These are phyloP conservation scores for Plestiodon gilberti DNA, from an alignment of 2,113 vertebrate species.

Conservation along the genomic window DNA sequence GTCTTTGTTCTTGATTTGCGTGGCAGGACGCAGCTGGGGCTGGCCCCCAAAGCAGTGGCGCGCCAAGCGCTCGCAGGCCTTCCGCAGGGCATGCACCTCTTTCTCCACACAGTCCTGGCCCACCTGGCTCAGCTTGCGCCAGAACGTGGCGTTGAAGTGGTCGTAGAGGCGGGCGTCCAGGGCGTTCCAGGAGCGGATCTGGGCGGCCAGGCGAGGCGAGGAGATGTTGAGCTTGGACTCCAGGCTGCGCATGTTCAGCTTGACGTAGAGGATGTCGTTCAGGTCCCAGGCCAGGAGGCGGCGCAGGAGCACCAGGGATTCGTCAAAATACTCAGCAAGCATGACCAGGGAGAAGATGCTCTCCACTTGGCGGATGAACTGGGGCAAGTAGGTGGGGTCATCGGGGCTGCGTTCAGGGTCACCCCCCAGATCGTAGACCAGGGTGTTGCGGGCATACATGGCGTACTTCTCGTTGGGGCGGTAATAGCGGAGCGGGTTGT, in stretches of 20 bases:
- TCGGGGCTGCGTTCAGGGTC: constrained; percentile 77
- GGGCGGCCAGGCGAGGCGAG: constrained; percentile 57
- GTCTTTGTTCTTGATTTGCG: constrained; percentile 85
- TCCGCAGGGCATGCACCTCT: constrained; percentile 79
- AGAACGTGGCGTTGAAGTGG: constrained; percentile 86
- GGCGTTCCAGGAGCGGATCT: constrained; percentile 83
- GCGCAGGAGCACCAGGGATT: constrained; percentile 86
- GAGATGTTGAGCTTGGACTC: constrained; percentile 78
- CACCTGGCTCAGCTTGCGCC: constrained; percentile 76
- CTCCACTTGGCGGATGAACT: constrained; percentile 80
- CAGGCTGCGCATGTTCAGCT: constrained; percentile 84
- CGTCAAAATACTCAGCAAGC: constrained; percentile 89
- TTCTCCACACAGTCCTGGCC: constrained; percentile 78
- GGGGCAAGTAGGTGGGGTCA: constrained; percentile 71
- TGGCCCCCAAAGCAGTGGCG: constrained; percentile 77
- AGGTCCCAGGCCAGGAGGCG: constrained; percentile 86
- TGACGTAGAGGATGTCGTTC: constrained; percentile 86
- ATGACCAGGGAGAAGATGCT: constrained; percentile 85
- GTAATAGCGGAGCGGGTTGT: constrained; percentile 81
- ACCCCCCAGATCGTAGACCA: constrained; percentile 86
- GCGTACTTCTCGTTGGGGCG: constrained; percentile 79
- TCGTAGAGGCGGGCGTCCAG: constrained; percentile 82
- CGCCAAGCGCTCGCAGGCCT: constrained; percentile 78
- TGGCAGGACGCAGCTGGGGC: constrained; percentile 74
- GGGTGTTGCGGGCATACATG: constrained; percentile 85